Evolutionary conservation across 2,888 invertebrate species (phyloP).

Genomic region (Dryomyza anilis): DNA sequence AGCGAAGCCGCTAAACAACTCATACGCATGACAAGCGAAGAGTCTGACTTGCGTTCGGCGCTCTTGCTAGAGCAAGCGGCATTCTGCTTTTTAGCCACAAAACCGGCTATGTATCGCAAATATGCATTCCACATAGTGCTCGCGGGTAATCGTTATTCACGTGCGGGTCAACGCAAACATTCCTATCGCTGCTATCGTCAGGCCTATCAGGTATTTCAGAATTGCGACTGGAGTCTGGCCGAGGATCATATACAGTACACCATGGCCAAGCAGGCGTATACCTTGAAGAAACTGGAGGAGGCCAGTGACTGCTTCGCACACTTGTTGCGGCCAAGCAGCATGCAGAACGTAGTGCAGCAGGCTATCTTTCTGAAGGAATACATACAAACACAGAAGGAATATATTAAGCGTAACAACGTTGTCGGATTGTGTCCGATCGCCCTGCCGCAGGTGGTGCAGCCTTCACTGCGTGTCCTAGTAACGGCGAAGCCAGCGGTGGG

Average conservation of each 20-base stretch:
- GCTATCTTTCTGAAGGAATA: slow-evolving; percentile 85
- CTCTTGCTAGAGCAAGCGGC: slow-evolving; percentile 94
- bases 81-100: slow-evolving; percentile 78
- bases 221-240: slow-evolving; percentile 86
- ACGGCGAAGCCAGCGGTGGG: slow-evolving; percentile 51
- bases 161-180: slow-evolving; percentile 90
- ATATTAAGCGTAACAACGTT: slow-evolving; percentile 52
- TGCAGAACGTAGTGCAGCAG: slow-evolving; percentile 76
- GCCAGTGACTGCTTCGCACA: slow-evolving; percentile 79
- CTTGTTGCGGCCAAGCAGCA: slow-evolving; percentile 73
- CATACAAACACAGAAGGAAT: slow-evolving; percentile 76
- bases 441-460: slow-evolving; percentile 73
- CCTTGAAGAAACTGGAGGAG: slow-evolving; percentile 74
- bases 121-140: slow-evolving; percentile 96
- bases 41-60: slow-evolving; percentile 94
- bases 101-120: slow-evolving; percentile 80
- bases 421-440: slow-evolving; percentile 70
- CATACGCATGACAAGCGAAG: slow-evolving; percentile 95
- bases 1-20: slow-evolving; percentile 95
- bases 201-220: slow-evolving; percentile 77
- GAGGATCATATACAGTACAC: slow-evolving; percentile 96
- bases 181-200: slow-evolving; percentile 90
- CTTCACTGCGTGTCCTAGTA: slow-evolving; percentile 71
- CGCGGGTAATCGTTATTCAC: slow-evolving; percentile 93
- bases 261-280: slow-evolving; percentile 86